Base-by-base conservation (phyloP, 2,113 vertebrate genomes). In the Clarias macrocephalus region DNA sequence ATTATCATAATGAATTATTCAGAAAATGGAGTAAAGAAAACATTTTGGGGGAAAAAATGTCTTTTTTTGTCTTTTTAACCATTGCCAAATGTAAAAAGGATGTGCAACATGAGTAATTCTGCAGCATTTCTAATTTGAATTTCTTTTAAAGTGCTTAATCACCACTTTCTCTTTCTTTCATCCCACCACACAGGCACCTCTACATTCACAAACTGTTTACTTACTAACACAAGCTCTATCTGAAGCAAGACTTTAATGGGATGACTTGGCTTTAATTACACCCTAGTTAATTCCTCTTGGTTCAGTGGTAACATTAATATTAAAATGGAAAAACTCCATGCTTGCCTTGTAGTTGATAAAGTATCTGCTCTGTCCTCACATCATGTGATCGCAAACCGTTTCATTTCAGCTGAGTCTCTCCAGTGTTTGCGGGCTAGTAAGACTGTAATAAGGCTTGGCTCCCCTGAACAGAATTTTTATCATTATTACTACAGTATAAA, bases 221-320 rank as follows among this genome's bases (percentile, higher is more conserved):
- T 83, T 84, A 84, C 82, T 75, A 89, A 83, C 86, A 77, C 86
- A 83, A 86, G 77, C 63, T 62, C 86, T 89, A 87, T 88, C 73
- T 73, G 77, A 84, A 66, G 75, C 57, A 80, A n/a, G 48, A 73
- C 85, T 89, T 87, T 86, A 89, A 73, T 66, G 30, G 81, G 48
- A 11, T 21, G 19, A 11, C 54, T 80, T 80, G 86, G 68, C 89
- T 92, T 94, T 93, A 94, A 94, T 94, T 93, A 91, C 86, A 92
- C 93, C 91, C 80, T 80, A 63, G 87, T 89, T 87, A 65, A 81
- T 84, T 88, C 80, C 88, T 91, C 73, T 57, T 92, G 85, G 59
- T 87, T 91, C 79, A 57, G 83, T 65, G 72, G 77, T 79, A 86
- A 92, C 92, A 93, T 93, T 94, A 94, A 93, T 94, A 94, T 94